Base-by-base conservation (phyloP, 2,888 invertebrate species). In the Muschampia plurimacula region DNA sequence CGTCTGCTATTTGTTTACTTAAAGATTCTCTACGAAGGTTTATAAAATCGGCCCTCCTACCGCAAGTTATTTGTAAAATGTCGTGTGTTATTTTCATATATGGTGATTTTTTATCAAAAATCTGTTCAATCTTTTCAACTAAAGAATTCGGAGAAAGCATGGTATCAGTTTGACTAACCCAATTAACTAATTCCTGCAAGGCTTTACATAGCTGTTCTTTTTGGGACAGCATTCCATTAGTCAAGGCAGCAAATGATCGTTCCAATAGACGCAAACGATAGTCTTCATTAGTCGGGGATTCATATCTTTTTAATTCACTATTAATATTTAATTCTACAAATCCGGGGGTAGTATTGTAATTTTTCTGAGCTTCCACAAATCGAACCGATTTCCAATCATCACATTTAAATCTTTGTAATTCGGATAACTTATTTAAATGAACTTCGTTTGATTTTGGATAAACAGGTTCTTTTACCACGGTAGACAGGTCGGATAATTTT, bases 31-130 rank as follows among this genome's bases (percentile, higher is more conserved):
- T 57, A 10, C 67, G 67, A 41, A 57, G 22, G 52, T 52, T 67
- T 7, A 73, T 62, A 52, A 32, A 65, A 59, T 73, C 73, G 15
- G 69, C 73, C 13, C 73, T 15, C 28, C 69, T 69, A 39, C 65
- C 69, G 15, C 74, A 74, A n/a, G 52, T 60, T 28, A 74, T 69
- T 66, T 66, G 66, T 36, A 66, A 66, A 10, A 66, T 36, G 9
- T 66, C 66, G n/a, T 66, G 41, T 32, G 67, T 57, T 13, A 67
- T 49, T 41, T 67, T 67, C 15, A 28, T 57, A 41, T 67, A 59
- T 3, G 55, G 15, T 4, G 67, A 67, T 36, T 67, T 22, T 57
- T 67, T 67, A 41, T 15, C n/a, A 59, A 67, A 67, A 49, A 67
- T 15, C 13, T 28, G 36, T 57, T 57, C 67, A 13, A 67, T 57